These are phyloP conservation scores for Tipula helvola DNA, from an alignment of 2,888 invertebrate species.

Conservation along the genomic window DNA sequence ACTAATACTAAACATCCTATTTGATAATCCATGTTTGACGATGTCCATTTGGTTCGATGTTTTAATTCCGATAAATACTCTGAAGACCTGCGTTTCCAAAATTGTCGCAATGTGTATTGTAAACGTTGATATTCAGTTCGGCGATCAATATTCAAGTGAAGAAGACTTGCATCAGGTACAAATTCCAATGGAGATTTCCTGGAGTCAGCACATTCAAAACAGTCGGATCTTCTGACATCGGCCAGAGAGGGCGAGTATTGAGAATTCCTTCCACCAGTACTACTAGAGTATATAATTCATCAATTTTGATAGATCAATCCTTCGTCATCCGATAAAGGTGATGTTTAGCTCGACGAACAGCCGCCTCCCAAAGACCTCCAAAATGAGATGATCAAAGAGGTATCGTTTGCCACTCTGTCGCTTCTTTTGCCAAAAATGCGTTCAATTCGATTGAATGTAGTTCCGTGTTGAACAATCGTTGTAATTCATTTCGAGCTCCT, in stretches of 20 bases:
- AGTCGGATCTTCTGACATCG: neutral
- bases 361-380: neutral
- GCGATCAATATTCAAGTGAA: neutral
- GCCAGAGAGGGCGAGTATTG: neutral
- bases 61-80: neutral
- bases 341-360: neutral
- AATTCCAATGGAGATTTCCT: neutral
- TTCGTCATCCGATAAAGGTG: neutral
- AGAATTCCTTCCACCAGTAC: neutral
- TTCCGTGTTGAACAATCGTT: neutral
- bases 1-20: too few species aligned
- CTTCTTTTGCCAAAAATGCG: neutral
- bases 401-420: neutral
- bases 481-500: neutral
- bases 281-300: neutral
- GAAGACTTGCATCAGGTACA: neutral
- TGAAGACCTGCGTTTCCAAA: neutral
- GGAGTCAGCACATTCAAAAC: neutral
- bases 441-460: neutral
- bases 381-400: neutral
- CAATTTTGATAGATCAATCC: neutral
- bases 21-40: too few species aligned
- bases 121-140: neutral
- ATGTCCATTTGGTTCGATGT: neutral
- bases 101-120: neutral